These are phyloP conservation scores for Bombus terrestris DNA, from an alignment of 1,140 invertebrate genomes.

Conservation along the genomic window DNA sequence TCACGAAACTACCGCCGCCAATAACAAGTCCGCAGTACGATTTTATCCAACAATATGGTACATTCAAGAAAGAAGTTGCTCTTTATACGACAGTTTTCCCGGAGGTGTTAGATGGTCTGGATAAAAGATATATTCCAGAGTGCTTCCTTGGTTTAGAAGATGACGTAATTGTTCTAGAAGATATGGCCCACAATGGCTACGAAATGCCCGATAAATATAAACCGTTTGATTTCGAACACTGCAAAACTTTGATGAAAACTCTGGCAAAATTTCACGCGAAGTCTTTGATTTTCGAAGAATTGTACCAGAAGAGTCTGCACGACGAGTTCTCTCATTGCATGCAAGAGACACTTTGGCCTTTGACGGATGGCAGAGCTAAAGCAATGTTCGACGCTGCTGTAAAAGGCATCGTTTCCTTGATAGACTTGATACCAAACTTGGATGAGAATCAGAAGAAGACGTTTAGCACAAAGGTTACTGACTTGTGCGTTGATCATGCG, in stretches of 20 bases:
- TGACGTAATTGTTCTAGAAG: conserved; percentile 82
- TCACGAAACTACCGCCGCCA: conserved; percentile 81
- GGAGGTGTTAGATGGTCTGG: conserved; percentile 69
- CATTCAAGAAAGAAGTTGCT: conserved; percentile 82
- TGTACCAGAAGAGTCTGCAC: conserved; percentile 76
- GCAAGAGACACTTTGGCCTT: conserved; percentile 83
- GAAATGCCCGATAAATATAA: conserved; percentile 80
- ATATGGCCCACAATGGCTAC: conserved; percentile 82
- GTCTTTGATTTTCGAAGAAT: conserved; percentile 83
- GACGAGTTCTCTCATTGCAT: conserved; percentile 82
- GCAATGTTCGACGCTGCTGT: conserved; percentile 69
- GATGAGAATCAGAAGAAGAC: conserved; percentile 37
- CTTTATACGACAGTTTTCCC: conserved; percentile 82
- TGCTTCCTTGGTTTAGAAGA: conserved; percentile 81
- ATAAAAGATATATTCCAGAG: conserved; percentile 75
- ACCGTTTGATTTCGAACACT: conserved; percentile 83
- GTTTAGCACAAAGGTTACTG: conserved; percentile 61
- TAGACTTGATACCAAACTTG: conserved; percentile 66
- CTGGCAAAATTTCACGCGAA: conserved; percentile 84
- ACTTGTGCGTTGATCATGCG: conserved; percentile 51
- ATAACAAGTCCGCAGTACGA: conserved; percentile 75
- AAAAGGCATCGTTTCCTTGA: conserved; percentile 70
- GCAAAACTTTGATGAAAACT: conserved; percentile 81
- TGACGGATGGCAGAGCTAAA: conserved; percentile 66
- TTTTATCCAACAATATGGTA: conserved; percentile 79